Evolutionary conservation across 2,113 vertebrate genomes (phyloP).

Genomic region (Blennius ocellaris): DNA sequence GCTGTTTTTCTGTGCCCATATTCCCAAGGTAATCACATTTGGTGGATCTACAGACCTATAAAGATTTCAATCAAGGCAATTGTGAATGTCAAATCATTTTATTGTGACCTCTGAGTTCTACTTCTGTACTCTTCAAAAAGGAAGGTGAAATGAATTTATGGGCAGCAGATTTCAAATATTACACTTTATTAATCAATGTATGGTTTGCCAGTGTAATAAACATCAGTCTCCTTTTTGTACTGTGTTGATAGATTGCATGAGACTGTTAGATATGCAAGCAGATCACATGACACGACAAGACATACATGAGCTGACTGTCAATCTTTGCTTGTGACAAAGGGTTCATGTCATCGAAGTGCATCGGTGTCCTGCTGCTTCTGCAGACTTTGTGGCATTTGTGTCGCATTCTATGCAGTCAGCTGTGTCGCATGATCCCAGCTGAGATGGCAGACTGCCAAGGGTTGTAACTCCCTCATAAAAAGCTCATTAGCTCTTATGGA

Average conservation of each 20-base stretch:
- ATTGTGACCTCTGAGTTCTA: neutral
- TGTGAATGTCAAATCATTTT: constrained; percentile 1
- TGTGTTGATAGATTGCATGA: neutral
- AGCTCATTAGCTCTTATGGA: neutral
- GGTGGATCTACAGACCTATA: neutral
- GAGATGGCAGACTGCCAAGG: constrained; percentile 17
- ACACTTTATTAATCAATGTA: neutral
- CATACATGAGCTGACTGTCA: neutral
- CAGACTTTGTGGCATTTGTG: constrained; percentile 53
- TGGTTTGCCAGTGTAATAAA: neutral
- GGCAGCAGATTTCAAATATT: constrained; percentile 1
- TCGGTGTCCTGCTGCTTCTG: constrained; percentile 29
- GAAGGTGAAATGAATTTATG: neutral
- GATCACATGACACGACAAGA: neutral
- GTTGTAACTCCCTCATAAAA: constrained; percentile 25
- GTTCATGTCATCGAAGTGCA: constrained; percentile 12
- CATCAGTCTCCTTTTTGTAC: neutral
- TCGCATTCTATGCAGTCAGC: constrained; percentile 23
- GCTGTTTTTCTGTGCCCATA: neutral
- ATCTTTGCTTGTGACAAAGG: constrained; percentile 10
- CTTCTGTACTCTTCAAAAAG: neutral
- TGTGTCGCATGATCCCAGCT: constrained; percentile 51
- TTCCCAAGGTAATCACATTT: constrained; percentile 38
- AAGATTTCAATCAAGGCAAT: neutral
- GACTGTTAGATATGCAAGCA: neutral